Evolutionary conservation across 2,888 invertebrate species (phyloP).

Genomic region (Cryptops parisi): DNA sequence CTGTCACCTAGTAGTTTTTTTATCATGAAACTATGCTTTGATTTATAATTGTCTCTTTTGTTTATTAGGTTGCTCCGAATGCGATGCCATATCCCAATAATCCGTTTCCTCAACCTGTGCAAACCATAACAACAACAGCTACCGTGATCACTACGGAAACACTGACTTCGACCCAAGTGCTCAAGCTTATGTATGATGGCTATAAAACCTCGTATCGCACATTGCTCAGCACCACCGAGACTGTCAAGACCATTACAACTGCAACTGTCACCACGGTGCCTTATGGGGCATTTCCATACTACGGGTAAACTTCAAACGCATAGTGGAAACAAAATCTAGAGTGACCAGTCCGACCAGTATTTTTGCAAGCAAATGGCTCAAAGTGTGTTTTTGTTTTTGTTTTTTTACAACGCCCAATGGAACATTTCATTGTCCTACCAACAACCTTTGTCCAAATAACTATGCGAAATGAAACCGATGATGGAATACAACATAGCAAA

Average conservation of each 20-base stretch:
- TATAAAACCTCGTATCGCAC: conserved; percentile 18
- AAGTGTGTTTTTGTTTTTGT: not conserved
- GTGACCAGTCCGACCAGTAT: too few species aligned
- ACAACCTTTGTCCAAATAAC: too few species aligned
- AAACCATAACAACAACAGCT: conserved; percentile 14
- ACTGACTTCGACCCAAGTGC: conserved; percentile 17
- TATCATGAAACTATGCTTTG: too few species aligned
- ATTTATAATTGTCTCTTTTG: not conserved
- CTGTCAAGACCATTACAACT: conserved; percentile 16
- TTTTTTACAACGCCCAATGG: too few species aligned
- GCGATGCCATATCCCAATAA: not conserved
- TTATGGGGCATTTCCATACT: conserved; percentile 6
- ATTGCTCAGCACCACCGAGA: conserved; percentile 13
- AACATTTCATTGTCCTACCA: too few species aligned
- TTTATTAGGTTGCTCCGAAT: not conserved
- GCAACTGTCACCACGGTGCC: conserved; percentile 16
- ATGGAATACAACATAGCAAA: too few species aligned
- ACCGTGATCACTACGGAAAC: conserved; percentile 17
- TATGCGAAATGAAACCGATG: too few species aligned
- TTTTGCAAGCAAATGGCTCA: too few species aligned
- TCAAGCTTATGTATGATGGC: conserved; percentile 18
- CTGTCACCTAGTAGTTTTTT: too few species aligned
- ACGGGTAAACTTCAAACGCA: conserved; percentile 1
- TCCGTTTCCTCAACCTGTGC: conserved; percentile 7
- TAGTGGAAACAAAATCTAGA: not conserved